These are phyloP conservation scores for Diplosoma virens DNA, from an alignment of 23 tunicate species.

Conservation along the genomic window DNA sequence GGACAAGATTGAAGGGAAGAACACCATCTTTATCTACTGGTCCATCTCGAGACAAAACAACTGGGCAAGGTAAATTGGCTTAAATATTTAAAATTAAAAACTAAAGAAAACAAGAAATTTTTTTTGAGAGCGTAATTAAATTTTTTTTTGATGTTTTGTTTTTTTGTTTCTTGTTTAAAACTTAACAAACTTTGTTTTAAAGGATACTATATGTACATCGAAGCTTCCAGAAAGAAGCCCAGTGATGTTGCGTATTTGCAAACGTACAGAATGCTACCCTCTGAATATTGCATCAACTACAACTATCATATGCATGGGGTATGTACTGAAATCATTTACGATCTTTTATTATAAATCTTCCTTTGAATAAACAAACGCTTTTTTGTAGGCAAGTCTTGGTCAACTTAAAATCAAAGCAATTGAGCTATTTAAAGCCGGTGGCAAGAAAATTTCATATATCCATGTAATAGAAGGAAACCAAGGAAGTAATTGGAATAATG, in stretches of 20 bases:
- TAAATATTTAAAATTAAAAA: neutral
- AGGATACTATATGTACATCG: constrained; percentile 85
- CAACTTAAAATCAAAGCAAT: constrained; percentile 42
- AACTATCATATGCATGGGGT: constrained; percentile 90
- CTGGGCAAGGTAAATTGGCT: constrained; percentile 46
- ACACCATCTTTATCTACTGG: constrained; percentile 65
- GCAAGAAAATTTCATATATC: constrained; percentile 1
- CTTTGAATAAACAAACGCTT: neutral
- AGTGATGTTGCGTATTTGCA: constrained; percentile 64
- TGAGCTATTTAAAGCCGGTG: constrained; percentile 43
- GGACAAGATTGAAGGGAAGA: constrained; percentile 48
- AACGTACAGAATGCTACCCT: constrained; percentile 46
- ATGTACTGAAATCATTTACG: constrained; percentile 12
- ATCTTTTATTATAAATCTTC: neutral
- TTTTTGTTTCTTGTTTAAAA: neutral
- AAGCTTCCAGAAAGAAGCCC: constrained; percentile 43
- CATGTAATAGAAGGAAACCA: constrained; percentile 32
- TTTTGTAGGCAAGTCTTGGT: constrained; percentile 33
- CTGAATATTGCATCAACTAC: constrained; percentile 57
- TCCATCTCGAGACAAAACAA: constrained; percentile 75
- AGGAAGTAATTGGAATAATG: constrained; percentile 52
- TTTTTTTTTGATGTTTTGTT: too few relatives aligned
- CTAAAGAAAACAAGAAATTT: neutral
- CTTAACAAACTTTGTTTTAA: neutral
- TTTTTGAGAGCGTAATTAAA: neutral